Evolutionary conservation across 2,888 invertebrate species (phyloP).

Genomic region (Mythimna loreyi): DNA sequence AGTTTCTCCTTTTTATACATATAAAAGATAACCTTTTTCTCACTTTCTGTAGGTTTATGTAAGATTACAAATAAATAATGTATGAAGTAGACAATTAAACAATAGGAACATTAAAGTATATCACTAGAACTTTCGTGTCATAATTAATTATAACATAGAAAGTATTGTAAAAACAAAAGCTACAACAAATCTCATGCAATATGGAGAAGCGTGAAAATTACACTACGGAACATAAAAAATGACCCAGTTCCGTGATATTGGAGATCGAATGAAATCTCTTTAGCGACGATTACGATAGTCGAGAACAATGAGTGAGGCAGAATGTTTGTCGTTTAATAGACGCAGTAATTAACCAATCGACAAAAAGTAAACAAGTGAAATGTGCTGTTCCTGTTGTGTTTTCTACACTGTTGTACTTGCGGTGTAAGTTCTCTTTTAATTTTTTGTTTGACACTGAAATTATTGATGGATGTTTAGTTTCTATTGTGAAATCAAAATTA

Average conservation of each 20-base stretch:
- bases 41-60: neutral
- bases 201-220: conserved; percentile 47
- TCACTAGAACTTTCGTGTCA: neutral
- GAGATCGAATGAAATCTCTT: conserved; percentile 63
- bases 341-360: conserved; percentile 30
- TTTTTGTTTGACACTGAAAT: conserved; percentile 20
- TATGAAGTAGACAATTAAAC: neutral
- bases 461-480: conserved; percentile 10
- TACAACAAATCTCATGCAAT: conserved; percentile 19
- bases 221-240: conserved; percentile 53
- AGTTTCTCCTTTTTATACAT: too few species aligned
- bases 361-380: conserved; percentile 59
- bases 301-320: conserved; percentile 58
- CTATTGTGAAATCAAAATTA: neutral
- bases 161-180: conserved; percentile 36
- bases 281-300: conserved; percentile 46
- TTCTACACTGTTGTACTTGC: conserved; percentile 43
- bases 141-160: conserved; percentile 43
- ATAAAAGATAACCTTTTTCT: too few species aligned
- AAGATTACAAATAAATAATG: neutral
- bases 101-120: neutral
- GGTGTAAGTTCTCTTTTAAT: conserved; percentile 19
- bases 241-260: conserved; percentile 58
- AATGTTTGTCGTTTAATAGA: conserved; percentile 31
- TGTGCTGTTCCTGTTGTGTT: conserved; percentile 45